Percentiles rank a stretch among this genome's conserved stretches.
Evolutionary conservation across 1,140 invertebrate genomes (phyloP).

Genomic region (Catajapyx aquilonaris): DNA sequence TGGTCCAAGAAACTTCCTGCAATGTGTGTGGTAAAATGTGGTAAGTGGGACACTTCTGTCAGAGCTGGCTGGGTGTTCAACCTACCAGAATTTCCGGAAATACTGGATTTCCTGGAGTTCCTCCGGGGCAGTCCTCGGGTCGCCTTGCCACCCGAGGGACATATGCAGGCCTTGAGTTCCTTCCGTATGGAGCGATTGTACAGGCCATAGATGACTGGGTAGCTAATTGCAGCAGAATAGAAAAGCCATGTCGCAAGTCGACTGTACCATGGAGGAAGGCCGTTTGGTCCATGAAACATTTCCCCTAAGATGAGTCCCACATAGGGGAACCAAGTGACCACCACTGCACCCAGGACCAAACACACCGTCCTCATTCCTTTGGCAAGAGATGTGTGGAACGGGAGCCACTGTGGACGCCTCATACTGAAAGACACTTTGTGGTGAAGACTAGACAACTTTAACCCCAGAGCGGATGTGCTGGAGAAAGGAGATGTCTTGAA

Average conservation of each 20-base stretch:
- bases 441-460: background rate
- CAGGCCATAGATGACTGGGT: slow-evolving; percentile 12
- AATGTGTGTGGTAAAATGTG: too few relatives aligned
- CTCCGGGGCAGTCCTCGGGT: background rate
- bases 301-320: background rate
- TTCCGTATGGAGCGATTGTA: slow-evolving; percentile 12
- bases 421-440: background rate
- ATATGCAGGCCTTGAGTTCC: slow-evolving; percentile 9
- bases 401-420: background rate
- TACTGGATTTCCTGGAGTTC: background rate
- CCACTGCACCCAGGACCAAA: slow-evolving; percentile 11
- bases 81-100: background rate
- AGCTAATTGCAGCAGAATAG: slow-evolving; percentile 7
- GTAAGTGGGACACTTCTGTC: too few relatives aligned
- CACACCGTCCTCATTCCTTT: slow-evolving; percentile 12
- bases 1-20: too few relatives aligned
- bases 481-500: background rate
- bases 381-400: slow-evolving; percentile 5
- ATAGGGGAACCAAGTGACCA: slow-evolving; percentile 10
- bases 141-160: slow-evolving; percentile 1
- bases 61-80: too few relatives aligned
- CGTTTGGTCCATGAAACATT: background rate
- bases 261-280: background rate
- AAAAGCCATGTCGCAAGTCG: slow-evolving; percentile 3
- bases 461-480: background rate